Conservation (phyloP, 2,113 vertebrate genomes). For the Panurus biarmicus region DNA sequence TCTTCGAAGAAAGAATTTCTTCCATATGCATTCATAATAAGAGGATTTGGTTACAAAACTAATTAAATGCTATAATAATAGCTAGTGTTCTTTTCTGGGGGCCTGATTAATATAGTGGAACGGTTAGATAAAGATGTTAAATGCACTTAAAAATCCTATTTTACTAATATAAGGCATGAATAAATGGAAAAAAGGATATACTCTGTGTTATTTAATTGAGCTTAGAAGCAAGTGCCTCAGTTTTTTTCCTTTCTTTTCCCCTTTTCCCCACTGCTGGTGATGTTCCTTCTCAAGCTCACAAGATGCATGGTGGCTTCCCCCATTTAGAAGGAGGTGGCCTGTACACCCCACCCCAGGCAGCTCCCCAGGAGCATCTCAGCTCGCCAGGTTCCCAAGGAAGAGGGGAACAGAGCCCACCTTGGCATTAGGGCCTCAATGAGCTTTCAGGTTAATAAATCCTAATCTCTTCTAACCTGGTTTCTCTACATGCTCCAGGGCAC, state of each 20-base stretch:
- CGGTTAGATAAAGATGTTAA: constrained; percentile 67
- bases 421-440: not conserved
- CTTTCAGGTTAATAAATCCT: constrained; percentile 8
- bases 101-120: constrained; percentile 67
- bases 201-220: constrained; percentile 54
- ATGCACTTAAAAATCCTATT: constrained; percentile 64
- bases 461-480: constrained; percentile 14
- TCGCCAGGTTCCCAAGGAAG: not conserved
- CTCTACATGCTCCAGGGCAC: constrained; percentile 12
- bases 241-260: not conserved
- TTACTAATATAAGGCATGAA: constrained; percentile 66
- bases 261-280: not conserved
- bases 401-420: not conserved
- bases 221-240: constrained; percentile 50
- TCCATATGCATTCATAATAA: constrained; percentile 55
- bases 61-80: constrained; percentile 69
- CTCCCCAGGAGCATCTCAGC: not conserved
- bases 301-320: not conserved
- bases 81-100: constrained; percentile 63
- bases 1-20: constrained; percentile 59
- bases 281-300: not conserved
- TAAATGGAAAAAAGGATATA: constrained; percentile 54
- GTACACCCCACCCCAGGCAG: not conserved
- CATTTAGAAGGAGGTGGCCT: not conserved
- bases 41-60: constrained; percentile 70